Base-by-base conservation (phyloP, 2,797 vertebrate species). In the Dendrocincla fuliginosa region DNA sequence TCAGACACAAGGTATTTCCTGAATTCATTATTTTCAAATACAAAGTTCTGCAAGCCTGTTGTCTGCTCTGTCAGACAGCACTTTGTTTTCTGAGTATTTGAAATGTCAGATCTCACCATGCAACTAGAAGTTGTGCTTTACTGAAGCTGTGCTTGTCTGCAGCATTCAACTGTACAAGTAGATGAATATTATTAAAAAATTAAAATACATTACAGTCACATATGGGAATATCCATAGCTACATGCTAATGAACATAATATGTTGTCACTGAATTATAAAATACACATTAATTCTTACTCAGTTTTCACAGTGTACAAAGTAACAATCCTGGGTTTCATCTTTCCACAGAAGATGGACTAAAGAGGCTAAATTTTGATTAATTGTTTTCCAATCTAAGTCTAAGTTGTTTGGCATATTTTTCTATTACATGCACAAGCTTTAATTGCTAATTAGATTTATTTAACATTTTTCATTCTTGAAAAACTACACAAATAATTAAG, bases 1-100 rank as follows among this genome's bases (percentile, higher is more conserved):
- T 82, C 87, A 91, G 83, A 88, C 93, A 85, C 79, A 86, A 93
- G 77, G 84, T 90, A 93, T 94, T 96, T 96, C 93, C 94, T 96
- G 93, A 93, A 95, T 88, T 91, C 80, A 81, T 92, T 96, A 89
- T 90, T 94, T 92, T 89, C 55, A 78, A 92, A 88, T 73, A 89
- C 61, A 83, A 86, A 89, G 75, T 92, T 93, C 89, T 95, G 63
- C 91, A 81, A 91, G 69, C 30, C 83, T 84, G 61, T 91, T 90
- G 82, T 71, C 77, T 74, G 67, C 68, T 91, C 79, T 89, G 50
- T 82, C 78, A 87, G 59, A 82, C 41, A 70, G 69, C 59, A 70
- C 12, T 90, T 91, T 68, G 24, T 87, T 92, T 95, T 68, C 67
- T 52, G 44, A 46, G 53, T 35, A 73, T 80, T 92, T 80, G 53